Base-by-base conservation (phyloP, 2,113 vertebrate genomes). In the Elephas maximus region DNA sequence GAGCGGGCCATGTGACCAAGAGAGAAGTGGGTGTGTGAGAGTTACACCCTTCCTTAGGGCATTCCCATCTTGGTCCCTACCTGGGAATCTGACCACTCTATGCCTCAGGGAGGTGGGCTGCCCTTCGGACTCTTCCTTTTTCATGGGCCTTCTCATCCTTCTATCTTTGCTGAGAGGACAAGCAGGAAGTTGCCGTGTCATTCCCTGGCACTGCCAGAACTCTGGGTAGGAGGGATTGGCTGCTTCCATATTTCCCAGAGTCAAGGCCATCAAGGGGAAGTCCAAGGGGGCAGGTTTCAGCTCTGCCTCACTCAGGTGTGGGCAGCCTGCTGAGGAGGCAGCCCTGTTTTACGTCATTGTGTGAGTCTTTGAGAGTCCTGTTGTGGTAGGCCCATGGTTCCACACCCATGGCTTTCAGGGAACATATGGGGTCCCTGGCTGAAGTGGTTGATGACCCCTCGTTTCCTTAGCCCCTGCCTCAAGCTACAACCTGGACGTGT, bases 401-500 rank as follows among this genome's bases (percentile, higher is more conserved):
- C 62, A 37, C 0, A 0, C 62, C 51, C 6, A 4, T 26, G 2
- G 7, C 18, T 87, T 28, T 51, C 1, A 2, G 26, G 69, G 21
- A 2, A 24, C 1, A 3, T 5, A 17, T n/a, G 33, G 28, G 14
- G 10, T 7, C 37, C 67, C 20, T 24, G 17, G 41, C 8, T 0
- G 1, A 91, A 87, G 41, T 26, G 28, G 5, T 79, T 92, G 84
- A 95, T 0, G 0, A 0, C 37, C 28, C 5, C 23, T 90, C 18
- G 2, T 83, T 53, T 77, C 44, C 78, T 33, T 90, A 98, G 97
- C 10, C 0, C 41, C 8, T 0, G 21, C 82, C 88, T 81, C 2
- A 0, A 80, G 94, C 94, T 98, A 97, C 93, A 98, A 98, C 69
- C 74, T 98, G 90, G 98, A 98, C 0, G 95, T 95, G 14, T 65